Evolutionary conservation across 2,888 invertebrate species (phyloP), one percentile per base, ranked within the genome.

Genomic region (Drosophila phalerata): DNA sequence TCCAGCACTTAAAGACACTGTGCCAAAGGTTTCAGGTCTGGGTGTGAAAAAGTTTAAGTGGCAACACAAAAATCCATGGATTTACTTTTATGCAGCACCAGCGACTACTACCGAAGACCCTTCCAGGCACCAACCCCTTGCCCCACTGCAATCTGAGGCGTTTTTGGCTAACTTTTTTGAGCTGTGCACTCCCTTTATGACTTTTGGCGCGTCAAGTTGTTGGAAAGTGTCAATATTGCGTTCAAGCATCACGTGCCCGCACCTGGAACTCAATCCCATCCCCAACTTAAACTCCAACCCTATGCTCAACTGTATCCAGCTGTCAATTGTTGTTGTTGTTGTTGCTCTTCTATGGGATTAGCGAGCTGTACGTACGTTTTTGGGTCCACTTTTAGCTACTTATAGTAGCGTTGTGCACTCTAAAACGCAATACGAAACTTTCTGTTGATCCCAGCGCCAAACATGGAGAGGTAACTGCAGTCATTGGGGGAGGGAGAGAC

Each of bases 11-110:
- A 63, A 63, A 63, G 63, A 62, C 48, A 38, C 48, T 11, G 45
- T 34, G 55, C 55, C 64, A 73, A 64, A 68, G 76, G 69, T 87
- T 79, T 73, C 74, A 51, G 69, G 55, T 15, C 56, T 63, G 82
- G 76, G 90, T 90, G 90, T 83, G 88, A 90, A 88, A 88, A 90
- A 90, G 89, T 90, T 90, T 88, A 90, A 90, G 90, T 90, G 90
- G 90, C 89, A 79, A 80, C 81, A 85, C 83, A 77, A 86, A 90
- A 89, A 86, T 88, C 88, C 88, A 75, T 73, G 88, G 90, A 90
- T 90, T 90, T 90, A 86, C 73, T 86, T 87, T 82, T 85, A 84
- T 89, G 85, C 82, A 88, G 79, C 47, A 63, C 42, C 49, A 64
- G 40, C 60, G n/a, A 37, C 37, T 6, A 11, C 17, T 17, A 32